These are phyloP conservation scores for Limnothrissa miodon DNA, from an alignment of 2,113 vertebrate species.

Conservation along the genomic window DNA sequence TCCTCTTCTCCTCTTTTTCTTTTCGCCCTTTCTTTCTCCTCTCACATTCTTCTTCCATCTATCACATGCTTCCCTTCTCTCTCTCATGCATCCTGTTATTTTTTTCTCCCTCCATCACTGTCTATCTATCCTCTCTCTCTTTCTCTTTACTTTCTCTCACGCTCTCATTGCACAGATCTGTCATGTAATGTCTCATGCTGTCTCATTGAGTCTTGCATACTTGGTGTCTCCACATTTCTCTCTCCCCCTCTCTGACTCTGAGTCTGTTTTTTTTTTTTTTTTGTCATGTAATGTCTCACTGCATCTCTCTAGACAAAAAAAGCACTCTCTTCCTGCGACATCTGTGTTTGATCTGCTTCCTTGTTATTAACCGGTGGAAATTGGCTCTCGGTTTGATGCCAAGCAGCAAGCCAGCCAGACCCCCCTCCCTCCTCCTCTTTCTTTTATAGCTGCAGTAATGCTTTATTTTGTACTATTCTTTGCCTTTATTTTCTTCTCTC, in stretches of 20 bases:
- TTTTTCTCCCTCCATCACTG: too few species aligned
- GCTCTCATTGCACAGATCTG: neutral
- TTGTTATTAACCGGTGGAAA: slow-evolving; percentile 26
- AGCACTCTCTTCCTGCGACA: neutral
- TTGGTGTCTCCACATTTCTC: too few species aligned
- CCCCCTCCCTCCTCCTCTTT: too few species aligned
- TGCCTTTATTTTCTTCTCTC: slow-evolving; percentile 14
- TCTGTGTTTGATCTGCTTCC: slow-evolving; percentile 26
- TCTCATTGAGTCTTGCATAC: neutral
- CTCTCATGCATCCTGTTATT: neutral
- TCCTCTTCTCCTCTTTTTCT: neutral
- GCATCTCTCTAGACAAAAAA: neutral
- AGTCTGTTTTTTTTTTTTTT: neutral
- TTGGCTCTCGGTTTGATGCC: slow-evolving; percentile 35
- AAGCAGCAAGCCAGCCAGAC: slow-evolving; percentile 17
- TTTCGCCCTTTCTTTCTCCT: neutral
- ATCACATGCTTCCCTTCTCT: neutral
- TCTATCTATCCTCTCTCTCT: neutral
- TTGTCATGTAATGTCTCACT: neutral
- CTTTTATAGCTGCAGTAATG: slow-evolving; percentile 23
- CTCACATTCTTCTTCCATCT: neutral
- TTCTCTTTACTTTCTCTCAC: neutral
- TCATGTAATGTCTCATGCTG: neutral
- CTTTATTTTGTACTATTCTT: slow-evolving; percentile 38
- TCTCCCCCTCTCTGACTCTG: neutral